These are phyloP conservation scores for Puma concolor DNA, from an alignment of 2,113 vertebrate species.

Conservation along the genomic window DNA sequence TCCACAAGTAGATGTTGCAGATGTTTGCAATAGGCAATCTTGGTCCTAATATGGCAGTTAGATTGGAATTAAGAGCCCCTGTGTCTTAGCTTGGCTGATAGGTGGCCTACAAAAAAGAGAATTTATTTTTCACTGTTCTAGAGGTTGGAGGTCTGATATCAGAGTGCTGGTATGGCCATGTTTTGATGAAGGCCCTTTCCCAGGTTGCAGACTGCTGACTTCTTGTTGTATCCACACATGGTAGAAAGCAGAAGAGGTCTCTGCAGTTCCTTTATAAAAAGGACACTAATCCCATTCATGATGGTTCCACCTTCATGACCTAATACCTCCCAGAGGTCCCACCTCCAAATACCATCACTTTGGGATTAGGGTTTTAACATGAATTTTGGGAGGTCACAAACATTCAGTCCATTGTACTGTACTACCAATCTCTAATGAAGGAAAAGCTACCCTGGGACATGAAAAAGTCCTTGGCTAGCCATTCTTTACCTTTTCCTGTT, in stretches of 20 bases:
- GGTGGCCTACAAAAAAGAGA: neutral
- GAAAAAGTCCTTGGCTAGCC: neutral
- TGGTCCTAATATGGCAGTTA: neutral
- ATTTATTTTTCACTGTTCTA: neutral
- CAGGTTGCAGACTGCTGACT: neutral
- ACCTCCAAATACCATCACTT: neutral
- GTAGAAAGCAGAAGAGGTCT: neutral
- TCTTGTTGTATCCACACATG: neutral
- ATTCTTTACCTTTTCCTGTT: neutral
- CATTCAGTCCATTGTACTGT: neutral
- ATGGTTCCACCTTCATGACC: neutral
- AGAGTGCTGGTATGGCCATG: neutral
- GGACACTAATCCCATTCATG: neutral
- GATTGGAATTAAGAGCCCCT: neutral
- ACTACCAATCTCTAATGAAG: neutral
- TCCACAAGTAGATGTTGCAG: neutral
- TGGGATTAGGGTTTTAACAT: neutral
- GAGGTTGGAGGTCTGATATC: neutral
- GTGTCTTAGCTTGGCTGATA: neutral
- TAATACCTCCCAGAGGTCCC: neutral
- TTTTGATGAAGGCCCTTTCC: neutral
- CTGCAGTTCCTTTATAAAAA: neutral
- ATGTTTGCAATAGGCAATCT: neutral
- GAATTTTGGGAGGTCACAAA: neutral
- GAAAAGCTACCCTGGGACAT: neutral